Percentiles rank a stretch among this genome's conserved stretches.
phyloP scores from a whole-genome alignment of 2,888 invertebrate species.

The Chrysina gloriosa region DNA sequence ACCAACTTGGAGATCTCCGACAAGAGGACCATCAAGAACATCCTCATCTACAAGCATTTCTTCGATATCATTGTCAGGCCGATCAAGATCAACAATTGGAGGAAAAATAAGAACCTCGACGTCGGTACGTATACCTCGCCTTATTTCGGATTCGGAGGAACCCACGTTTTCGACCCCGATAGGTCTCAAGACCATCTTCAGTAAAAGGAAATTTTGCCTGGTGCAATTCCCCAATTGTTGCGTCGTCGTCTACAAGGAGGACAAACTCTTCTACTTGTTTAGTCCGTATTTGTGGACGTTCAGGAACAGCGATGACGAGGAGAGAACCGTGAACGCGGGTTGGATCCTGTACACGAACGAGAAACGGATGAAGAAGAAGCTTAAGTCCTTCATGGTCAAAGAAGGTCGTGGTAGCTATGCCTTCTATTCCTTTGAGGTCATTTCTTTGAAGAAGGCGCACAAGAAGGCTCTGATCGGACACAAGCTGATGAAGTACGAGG shows the following conservation, averaged over 20 bases:
- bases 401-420: constrained; percentile 61
- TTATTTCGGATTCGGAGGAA: neutral
- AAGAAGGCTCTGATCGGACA: constrained; percentile 64
- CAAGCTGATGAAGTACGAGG: constrained; percentile 66
- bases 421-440: constrained; percentile 71
- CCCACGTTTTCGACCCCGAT: neutral
- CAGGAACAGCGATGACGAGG: constrained; percentile 32
- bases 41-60: constrained; percentile 73
- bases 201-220: constrained; percentile 68
- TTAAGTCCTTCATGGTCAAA: constrained; percentile 57
- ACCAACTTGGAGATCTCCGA: constrained; percentile 68
- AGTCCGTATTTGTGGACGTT: constrained; percentile 67
- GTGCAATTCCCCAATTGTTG: constrained; percentile 70
- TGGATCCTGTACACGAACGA: constrained; percentile 67
- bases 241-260: constrained; percentile 69
- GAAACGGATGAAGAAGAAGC: constrained; percentile 60
- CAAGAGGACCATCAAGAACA: constrained; percentile 73
- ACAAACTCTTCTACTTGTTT: constrained; percentile 72
- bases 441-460: constrained; percentile 69
- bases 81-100: constrained; percentile 68
- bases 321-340: constrained; percentile 59
- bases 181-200: constrained; percentile 59
- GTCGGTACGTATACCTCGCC: constrained; percentile 55
- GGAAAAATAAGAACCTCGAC: constrained; percentile 64
- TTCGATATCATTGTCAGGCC: constrained; percentile 72